Conservation (phyloP, 1,140 invertebrate genomes). For the Hormaphis cornu region DNA sequence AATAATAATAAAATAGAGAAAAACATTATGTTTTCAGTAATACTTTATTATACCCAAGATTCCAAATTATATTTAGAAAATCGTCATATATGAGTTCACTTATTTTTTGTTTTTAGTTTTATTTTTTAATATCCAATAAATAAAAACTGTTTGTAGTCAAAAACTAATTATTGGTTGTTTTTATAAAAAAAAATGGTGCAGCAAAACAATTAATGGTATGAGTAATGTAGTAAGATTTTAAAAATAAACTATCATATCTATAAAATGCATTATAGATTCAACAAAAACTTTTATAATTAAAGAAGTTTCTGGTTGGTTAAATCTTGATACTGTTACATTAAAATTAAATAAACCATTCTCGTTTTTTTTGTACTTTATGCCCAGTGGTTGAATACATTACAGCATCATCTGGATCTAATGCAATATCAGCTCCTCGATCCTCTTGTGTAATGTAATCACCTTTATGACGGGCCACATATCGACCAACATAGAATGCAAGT, state of each 20-base stretch:
- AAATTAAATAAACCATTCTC: slow-evolving; percentile 77
- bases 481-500: slow-evolving; percentile 44
- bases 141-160: background rate
- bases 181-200: background rate
- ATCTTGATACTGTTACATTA: background rate
- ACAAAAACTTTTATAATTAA: background rate
- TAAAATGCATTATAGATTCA: too few relatives aligned
- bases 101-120: background rate
- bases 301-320: background rate
- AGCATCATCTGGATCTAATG: slow-evolving; percentile 82
- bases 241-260: too few relatives aligned
- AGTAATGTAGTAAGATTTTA: too few relatives aligned
- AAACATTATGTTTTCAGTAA: too few relatives aligned
- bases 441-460: slow-evolving; percentile 93
- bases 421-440: slow-evolving; percentile 83
- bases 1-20: background rate
- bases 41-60: too few relatives aligned
- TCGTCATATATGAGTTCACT: background rate
- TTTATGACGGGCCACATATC: slow-evolving; percentile 81
- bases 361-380: slow-evolving; percentile 82
- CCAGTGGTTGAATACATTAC: slow-evolving; percentile 82
- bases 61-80: too few relatives aligned
- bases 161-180: background rate
- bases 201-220: too few relatives aligned
- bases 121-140: background rate